A percentile compares a stretch with the other conserved stretches of the same genome.
These are phyloP conservation scores for Acridotheres tristis DNA, from an alignment of 2,797 vertebrate genomes.

Conservation along the genomic window DNA sequence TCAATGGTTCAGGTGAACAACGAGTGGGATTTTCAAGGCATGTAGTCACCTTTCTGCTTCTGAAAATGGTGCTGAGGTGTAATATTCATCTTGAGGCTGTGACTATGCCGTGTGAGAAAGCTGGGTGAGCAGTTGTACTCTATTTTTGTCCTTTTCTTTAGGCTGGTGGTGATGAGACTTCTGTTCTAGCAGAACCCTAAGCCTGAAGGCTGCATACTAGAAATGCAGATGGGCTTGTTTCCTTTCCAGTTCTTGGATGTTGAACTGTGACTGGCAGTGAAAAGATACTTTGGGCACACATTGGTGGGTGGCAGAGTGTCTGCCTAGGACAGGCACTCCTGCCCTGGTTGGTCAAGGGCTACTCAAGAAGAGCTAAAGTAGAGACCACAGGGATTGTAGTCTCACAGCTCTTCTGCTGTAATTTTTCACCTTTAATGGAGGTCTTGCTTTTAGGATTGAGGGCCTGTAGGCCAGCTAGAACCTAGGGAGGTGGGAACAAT, in stretches of 20 bases:
- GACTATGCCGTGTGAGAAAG: background rate
- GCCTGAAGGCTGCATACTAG: background rate
- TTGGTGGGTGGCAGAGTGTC: background rate
- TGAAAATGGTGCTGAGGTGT: background rate
- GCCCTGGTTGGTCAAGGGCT: background rate
- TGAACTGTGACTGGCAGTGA: background rate
- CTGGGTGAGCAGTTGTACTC: background rate
- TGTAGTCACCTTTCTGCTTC: background rate
- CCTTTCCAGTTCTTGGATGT: background rate
- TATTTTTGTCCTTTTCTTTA: fast-evolving
- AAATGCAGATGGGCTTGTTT: background rate
- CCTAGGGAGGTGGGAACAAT: background rate
- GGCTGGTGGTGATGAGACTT: background rate
- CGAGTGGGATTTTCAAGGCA: background rate
- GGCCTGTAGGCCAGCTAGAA: background rate
- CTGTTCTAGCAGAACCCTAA: background rate
- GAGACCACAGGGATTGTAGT: background rate
- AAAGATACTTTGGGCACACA: background rate
- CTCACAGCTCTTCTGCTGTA: background rate
- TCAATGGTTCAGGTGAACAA: background rate
- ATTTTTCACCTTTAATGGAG: background rate
- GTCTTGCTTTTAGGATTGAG: background rate
- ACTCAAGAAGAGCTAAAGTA: background rate
- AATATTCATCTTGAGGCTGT: background rate
- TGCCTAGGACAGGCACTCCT: background rate